Percentiles rank a stretch among this genome's conserved stretches.
Evolutionary conservation across 2,888 invertebrate species (phyloP).

Genomic region (Mongoloraphidia duomilia): DNA sequence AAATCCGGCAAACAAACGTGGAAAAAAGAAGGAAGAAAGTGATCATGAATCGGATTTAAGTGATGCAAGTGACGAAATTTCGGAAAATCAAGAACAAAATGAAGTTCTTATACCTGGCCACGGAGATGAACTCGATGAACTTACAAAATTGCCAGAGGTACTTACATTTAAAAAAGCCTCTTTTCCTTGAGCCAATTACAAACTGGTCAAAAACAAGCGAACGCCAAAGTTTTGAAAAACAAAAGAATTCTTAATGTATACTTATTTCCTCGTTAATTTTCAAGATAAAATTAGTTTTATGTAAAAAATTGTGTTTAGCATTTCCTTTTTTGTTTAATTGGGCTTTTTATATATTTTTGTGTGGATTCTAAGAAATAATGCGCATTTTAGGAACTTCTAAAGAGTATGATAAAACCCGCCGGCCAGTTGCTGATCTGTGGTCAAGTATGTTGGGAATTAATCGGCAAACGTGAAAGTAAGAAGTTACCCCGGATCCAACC

Average conservation of each 20-base stretch:
- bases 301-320: too few species aligned
- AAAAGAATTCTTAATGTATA: too few species aligned
- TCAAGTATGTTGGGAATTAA: conserved; percentile 80
- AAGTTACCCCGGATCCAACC: conserved; percentile 52
- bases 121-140: conserved; percentile 39
- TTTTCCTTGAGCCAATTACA: not conserved
- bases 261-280: too few species aligned
- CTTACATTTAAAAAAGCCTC: not conserved
- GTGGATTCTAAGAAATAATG: not conserved
- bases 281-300: too few species aligned
- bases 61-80: conserved; percentile 25
- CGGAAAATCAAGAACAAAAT: conserved; percentile 30
- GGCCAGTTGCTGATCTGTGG: conserved; percentile 72
- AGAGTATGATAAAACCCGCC: conserved; percentile 48
- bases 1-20: conserved; percentile 21
- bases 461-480: conserved; percentile 64
- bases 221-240: too few species aligned
- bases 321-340: too few species aligned
- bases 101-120: conserved; percentile 37
- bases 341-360: too few species aligned
- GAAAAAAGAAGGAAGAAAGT: conserved; percentile 27
- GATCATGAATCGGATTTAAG: conserved; percentile 31
- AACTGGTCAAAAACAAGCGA: not conserved
- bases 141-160: conserved; percentile 47
- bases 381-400: conserved; percentile 38